A percentile compares a stretch with the other conserved stretches of the same genome.
Conservation (phyloP, 2,888 invertebrate genomes). For the Drosophila diplacantha region DNA sequence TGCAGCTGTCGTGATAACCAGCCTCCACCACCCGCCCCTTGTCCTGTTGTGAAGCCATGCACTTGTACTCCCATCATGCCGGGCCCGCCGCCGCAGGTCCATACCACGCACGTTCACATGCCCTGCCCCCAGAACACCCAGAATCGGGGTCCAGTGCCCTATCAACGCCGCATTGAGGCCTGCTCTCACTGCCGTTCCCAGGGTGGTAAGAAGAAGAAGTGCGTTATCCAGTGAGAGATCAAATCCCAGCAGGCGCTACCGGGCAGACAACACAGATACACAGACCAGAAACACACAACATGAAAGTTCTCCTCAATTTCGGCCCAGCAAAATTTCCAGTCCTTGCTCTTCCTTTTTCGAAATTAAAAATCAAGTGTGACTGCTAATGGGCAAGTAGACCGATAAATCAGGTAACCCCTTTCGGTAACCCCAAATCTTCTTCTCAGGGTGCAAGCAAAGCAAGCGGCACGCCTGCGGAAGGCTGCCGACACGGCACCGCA, state of each 20-base stretch:
- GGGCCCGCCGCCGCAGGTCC: neutral
- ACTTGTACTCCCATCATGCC: conserved; percentile 22
- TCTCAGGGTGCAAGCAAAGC: conserved; percentile 15
- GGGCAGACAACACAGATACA: conserved; percentile 11
- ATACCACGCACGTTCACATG: conserved; percentile 40
- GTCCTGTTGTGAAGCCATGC: conserved; percentile 20
- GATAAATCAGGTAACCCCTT: neutral
- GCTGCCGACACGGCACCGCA: neutral
- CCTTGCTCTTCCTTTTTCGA: conserved; percentile 2
- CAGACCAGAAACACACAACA: neutral
- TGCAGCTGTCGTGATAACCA: conserved; percentile 24
- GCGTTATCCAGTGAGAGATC: conserved; percentile 45
- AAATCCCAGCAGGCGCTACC: conserved; percentile 32
- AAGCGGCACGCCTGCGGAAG: neutral
- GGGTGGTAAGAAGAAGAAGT: conserved; percentile 43
- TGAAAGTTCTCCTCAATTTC: conserved; percentile 17
- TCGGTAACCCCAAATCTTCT: neutral
- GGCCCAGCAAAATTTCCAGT: conserved; percentile 24
- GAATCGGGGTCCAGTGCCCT: conserved; percentile 8
- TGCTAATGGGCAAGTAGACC: conserved; percentile 39
- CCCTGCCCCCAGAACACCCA: conserved; percentile 37
- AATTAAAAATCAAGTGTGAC: conserved; percentile 16
- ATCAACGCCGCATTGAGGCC: neutral
- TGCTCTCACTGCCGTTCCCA: conserved; percentile 25
- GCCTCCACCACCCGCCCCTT: neutral